These are phyloP conservation scores for Macroteleia sp. DNA, from an alignment of 2,888 invertebrate species.

Conservation along the genomic window DNA sequence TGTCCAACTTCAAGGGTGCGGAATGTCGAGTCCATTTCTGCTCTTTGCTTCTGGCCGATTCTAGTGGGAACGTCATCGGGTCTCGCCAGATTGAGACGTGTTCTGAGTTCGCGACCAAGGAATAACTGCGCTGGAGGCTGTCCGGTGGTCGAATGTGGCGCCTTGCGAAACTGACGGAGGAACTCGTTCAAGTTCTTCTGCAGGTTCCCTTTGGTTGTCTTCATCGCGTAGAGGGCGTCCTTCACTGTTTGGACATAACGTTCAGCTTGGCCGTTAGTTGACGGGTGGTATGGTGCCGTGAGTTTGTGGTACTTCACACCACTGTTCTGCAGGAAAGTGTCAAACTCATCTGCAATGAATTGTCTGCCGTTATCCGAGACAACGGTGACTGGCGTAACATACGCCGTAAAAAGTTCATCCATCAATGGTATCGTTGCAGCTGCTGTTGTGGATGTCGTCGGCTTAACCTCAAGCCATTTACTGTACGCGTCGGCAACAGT, in stretches of 20 bases:
- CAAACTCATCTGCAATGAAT: constrained; percentile 49
- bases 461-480: constrained; percentile 19
- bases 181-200: background rate
- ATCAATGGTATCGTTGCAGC: constrained; percentile 18
- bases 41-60: constrained; percentile 16
- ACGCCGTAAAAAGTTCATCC: constrained; percentile 42
- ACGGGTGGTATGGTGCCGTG: constrained; percentile 4
- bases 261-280: constrained; percentile 6
- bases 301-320: too few species aligned
- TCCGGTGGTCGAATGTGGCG: constrained; percentile 55
- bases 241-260: constrained; percentile 10
- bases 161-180: background rate
- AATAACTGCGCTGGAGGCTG: constrained; percentile 63
- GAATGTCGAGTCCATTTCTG: background rate
- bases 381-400: constrained; percentile 37
- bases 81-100: background rate
- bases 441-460: constrained; percentile 12
- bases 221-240: constrained; percentile 22
- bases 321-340: constrained; percentile 16
- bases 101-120: constrained; percentile 42
- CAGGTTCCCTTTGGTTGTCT: background rate
- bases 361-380: constrained; percentile 54
- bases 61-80: constrained; percentile 6
- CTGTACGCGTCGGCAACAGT: constrained; percentile 30
- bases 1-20: constrained; percentile 13